A percentile compares a stretch with the other conserved stretches of the same genome.
These are phyloP conservation scores for Oxyteleia sp. DNA, from an alignment of 2,888 invertebrate genomes.

Conservation along the genomic window DNA sequence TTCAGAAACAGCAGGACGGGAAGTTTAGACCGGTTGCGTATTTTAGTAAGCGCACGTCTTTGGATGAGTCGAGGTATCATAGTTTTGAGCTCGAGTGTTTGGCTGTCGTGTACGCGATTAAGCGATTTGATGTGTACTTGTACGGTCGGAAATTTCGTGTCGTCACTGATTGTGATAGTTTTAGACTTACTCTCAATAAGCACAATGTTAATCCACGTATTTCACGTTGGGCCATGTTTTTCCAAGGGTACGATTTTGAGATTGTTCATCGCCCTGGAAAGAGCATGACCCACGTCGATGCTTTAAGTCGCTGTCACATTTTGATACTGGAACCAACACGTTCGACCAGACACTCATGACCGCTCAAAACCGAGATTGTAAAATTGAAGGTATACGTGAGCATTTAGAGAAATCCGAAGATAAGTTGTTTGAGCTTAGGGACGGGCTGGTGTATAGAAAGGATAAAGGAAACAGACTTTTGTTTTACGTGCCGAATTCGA, in stretches of 20 bases:
- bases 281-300: slow-evolving; percentile 1
- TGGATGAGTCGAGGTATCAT: slow-evolving; percentile 61
- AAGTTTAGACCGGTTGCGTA: slow-evolving; percentile 76
- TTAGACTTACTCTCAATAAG: slow-evolving; percentile 54
- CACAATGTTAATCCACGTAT: slow-evolving; percentile 71
- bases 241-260: not conserved
- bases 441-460: slow-evolving; percentile 40
- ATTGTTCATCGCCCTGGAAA: slow-evolving; percentile 3
- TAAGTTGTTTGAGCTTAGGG: slow-evolving; percentile 68
- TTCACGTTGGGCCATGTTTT: slow-evolving; percentile 28
- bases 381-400: not conserved
- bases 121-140: slow-evolving; percentile 77
- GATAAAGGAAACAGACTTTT: not conserved
- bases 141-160: slow-evolving; percentile 77
- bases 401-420: not conserved
- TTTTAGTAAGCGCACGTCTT: slow-evolving; percentile 78
- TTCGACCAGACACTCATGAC: slow-evolving; percentile 26
- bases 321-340: slow-evolving; percentile 60
- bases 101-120: slow-evolving; percentile 46
- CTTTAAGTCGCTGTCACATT: slow-evolving; percentile 51
- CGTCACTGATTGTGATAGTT: slow-evolving; percentile 79
- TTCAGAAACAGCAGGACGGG: slow-evolving; percentile 78
- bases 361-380: not conserved
- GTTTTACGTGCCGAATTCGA: not conserved
- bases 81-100: not conserved